A percentile compares a stretch with the other conserved stretches of the same genome.
Conservation (phyloP, 2,888 invertebrate species). For the Mystacides longicornis region DNA sequence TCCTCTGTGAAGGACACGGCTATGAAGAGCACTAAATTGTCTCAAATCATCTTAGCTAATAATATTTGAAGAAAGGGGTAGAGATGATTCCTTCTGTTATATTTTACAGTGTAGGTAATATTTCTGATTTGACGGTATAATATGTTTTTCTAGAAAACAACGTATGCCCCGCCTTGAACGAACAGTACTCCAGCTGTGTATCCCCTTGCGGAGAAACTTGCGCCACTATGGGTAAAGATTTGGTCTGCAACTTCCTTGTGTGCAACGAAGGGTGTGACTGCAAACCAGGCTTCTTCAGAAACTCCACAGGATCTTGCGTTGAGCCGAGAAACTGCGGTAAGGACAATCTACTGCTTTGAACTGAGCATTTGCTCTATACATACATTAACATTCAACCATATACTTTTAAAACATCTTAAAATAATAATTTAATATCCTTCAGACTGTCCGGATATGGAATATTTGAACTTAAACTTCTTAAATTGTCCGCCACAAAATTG, state of each 20-base stretch:
- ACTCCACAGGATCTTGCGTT: conserved; percentile 17
- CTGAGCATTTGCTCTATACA: too few species aligned
- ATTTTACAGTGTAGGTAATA: too few species aligned
- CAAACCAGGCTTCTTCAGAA: conserved; percentile 21
- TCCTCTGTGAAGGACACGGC: too few species aligned
- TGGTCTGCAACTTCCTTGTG: conserved; percentile 19
- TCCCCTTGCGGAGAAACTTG: conserved; percentile 20
- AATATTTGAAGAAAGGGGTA: too few species aligned
- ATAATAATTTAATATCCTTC: neutral
- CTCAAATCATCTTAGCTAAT: too few species aligned
- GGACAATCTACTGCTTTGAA: too few species aligned
- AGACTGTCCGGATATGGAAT: conserved; percentile 8
- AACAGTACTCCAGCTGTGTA: conserved; percentile 12
- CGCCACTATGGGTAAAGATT: conserved; percentile 15
- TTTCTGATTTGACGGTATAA: neutral
- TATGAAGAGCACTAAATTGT: too few species aligned
- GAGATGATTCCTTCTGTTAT: too few species aligned
- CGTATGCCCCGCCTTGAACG: conserved; percentile 13
- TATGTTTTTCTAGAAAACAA: conserved; percentile 3
- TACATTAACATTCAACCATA: too few species aligned
- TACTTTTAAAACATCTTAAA: too few species aligned
- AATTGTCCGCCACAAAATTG: conserved; percentile 14
- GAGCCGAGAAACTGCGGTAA: conserved; percentile 20
- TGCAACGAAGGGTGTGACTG: conserved; percentile 22
- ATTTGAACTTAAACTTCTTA: neutral